Base-by-base conservation (phyloP, 2,888 invertebrate genomes). In the Willowsia nigromaculata region DNA sequence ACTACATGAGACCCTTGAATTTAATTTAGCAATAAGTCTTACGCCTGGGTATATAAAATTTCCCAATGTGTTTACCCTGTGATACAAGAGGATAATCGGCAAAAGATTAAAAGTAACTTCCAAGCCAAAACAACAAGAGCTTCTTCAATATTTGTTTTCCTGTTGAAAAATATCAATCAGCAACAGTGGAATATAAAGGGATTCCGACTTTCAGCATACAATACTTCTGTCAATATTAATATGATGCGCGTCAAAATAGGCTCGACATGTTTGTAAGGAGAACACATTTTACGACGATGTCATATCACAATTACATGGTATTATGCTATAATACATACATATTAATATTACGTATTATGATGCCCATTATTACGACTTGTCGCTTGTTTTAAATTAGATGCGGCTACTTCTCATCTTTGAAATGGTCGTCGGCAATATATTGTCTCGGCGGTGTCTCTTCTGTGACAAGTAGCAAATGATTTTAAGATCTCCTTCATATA, bases 111-210 rank as follows among this genome's bases (percentile, higher is more conserved):
- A 13, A 68, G 40, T 37, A 5, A 22, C n/a, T 68, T 37, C n/a
- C 37, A 37, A 18, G 47, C 13, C 11, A 56, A 33, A 30, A 71
- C 18, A 86, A 80, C 27, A 86, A 53, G 80, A 86, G 53, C 37
- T 81, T 65, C 43, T 71, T 47, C 82, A 88, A 82, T 81, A 88
- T 88, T 86, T 86, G 78, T 43, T 86, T 86, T 81, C 62, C 62
- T 86, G 80, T 30, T 71, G 22, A 74, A 74, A 37, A 53, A 15
- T 68, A 86, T 80, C 86, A 80, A 71, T 86, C 68, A 71, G 15
- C 86, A 22, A 47, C 43, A 47, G 62, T 30, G 22, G n/a, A 43
- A 80, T 68, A 59, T 88, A 74, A 88, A 88, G 59, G 74, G 18
- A 47, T 0, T 37, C 27, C 37, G 62, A 27, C 53, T 30, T 7